These are phyloP conservation scores for Champsocephalus gunnari DNA, from an alignment of 2,797 vertebrate species.

Conservation along the genomic window DNA sequence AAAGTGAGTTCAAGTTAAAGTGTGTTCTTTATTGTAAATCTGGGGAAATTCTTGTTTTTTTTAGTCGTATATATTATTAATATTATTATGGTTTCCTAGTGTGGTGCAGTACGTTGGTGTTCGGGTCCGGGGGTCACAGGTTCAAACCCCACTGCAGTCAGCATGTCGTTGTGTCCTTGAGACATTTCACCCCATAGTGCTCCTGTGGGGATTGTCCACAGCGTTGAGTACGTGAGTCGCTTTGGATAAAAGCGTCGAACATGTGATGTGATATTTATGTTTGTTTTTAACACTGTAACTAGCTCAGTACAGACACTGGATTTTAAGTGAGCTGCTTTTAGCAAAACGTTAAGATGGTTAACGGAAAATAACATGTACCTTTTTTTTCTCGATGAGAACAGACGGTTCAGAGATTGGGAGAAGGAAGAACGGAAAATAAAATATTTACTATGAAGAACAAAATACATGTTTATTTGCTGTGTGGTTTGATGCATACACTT, in stretches of 20 bases:
- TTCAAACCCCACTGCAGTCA: too few relatives aligned
- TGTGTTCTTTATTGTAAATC: slow-evolving; percentile 2
- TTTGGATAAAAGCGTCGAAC: too few relatives aligned
- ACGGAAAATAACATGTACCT: neutral
- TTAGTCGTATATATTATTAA: neutral
- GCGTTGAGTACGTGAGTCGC: too few relatives aligned
- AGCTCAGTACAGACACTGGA: slow-evolving; percentile 49
- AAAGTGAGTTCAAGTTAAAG: slow-evolving; percentile 1
- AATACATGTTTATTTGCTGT: neutral
- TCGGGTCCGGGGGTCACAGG: too few relatives aligned
- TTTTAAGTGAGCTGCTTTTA: slow-evolving; percentile 11
- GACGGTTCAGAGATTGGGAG: neutral
- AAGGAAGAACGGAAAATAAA: slow-evolving; percentile 6
- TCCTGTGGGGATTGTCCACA: too few relatives aligned
- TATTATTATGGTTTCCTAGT: slow-evolving; percentile 4
- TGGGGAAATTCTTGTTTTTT: slow-evolving; percentile 10
- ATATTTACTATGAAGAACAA: slow-evolving; percentile 1
- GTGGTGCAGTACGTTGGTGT: too few relatives aligned
- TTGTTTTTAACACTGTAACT: slow-evolving; percentile 32
- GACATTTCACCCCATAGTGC: too few relatives aligned
- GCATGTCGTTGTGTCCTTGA: too few relatives aligned
- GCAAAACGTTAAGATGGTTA: neutral
- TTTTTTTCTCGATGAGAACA: neutral
- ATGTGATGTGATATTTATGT: neutral
- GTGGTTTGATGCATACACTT: neutral